Evolutionary conservation across 2,113 vertebrate species (phyloP).

Genomic region (Oplegnathus fasciatus): DNA sequence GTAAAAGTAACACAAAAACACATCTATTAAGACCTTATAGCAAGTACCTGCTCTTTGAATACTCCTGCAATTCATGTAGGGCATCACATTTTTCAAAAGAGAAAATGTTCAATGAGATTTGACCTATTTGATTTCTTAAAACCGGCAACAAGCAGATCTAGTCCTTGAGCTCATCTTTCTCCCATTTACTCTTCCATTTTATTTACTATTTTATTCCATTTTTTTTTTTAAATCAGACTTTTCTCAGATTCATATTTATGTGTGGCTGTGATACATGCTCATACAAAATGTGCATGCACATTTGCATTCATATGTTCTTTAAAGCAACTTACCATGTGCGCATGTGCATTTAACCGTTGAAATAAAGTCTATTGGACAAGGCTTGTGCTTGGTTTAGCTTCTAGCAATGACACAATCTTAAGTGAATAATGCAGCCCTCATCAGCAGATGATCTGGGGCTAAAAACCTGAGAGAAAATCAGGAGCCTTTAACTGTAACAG

Average conservation of each 20-base stretch:
- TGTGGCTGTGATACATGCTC: neutral
- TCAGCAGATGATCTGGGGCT: slow-evolving; percentile 71
- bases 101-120: slow-evolving; percentile 28
- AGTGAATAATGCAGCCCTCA: slow-evolving; percentile 77
- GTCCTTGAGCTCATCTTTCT: slow-evolving; percentile 7
- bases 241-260: neutral
- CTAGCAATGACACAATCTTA: slow-evolving; percentile 82
- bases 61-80: slow-evolving; percentile 14
- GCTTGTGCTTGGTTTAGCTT: slow-evolving; percentile 67
- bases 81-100: slow-evolving; percentile 13
- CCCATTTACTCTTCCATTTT: slow-evolving; percentile 7
- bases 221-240: neutral
- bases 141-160: slow-evolving; percentile 41
- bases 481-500: slow-evolving; percentile 67
- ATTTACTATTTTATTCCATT: neutral
- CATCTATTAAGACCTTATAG: slow-evolving; percentile 32
- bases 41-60: slow-evolving; percentile 36
- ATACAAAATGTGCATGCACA: slow-evolving; percentile 9
- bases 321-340: slow-evolving; percentile 60
- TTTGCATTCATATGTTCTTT: slow-evolving; percentile 55
- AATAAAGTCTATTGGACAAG: slow-evolving; percentile 78
- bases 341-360: slow-evolving; percentile 70
- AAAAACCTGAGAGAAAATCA: slow-evolving; percentile 63
- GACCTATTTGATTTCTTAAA: slow-evolving; percentile 45
- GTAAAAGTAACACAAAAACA: slow-evolving; percentile 49